Conservation (phyloP, 2,888 invertebrate species). For the Coleophora deauratella region DNA sequence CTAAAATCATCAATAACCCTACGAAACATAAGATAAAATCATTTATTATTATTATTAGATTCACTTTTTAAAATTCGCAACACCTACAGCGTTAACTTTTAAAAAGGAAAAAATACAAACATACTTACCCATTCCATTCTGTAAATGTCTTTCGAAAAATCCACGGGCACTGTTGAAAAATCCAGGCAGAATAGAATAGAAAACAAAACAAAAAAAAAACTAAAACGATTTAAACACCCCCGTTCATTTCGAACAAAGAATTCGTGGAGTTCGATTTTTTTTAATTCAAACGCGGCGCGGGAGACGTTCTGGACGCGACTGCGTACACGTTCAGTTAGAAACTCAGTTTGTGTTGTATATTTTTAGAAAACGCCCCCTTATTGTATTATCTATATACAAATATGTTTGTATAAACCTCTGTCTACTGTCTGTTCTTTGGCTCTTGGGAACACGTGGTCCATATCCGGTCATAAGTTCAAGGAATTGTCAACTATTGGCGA, state of each 20-base stretch:
- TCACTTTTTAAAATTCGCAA: too few relatives aligned
- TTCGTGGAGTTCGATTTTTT: constrained; percentile 24
- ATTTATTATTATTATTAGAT: too few relatives aligned
- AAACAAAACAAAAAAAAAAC: constrained; percentile 19
- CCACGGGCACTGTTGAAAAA: too few relatives aligned
- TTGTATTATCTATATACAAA: too few relatives aligned
- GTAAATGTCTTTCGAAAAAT: constrained; percentile 5
- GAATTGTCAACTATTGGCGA: constrained; percentile 18
- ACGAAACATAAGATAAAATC: too few relatives aligned
- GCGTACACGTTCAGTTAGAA: constrained; percentile 33
- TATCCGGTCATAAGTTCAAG: constrained; percentile 49
- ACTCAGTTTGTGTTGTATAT: constrained; percentile 37
- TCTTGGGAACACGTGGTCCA: constrained; percentile 35
- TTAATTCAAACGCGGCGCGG: constrained; percentile 24
- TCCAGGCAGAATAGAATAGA: too few relatives aligned
- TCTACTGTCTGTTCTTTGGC: constrained; percentile 11
- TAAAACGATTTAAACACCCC: constrained; percentile 17
- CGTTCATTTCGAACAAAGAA: constrained; percentile 25
- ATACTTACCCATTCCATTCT: constrained; percentile 5
- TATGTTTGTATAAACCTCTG: too few relatives aligned
- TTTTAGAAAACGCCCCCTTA: constrained; percentile 70
- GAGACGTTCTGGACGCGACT: constrained; percentile 49
- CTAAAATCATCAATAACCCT: too few relatives aligned
- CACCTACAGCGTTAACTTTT: too few relatives aligned
- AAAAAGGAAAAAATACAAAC: background rate